Evolutionary conservation across 2,888 invertebrate species (phyloP).

Genomic region (Masnerella sp.): DNA sequence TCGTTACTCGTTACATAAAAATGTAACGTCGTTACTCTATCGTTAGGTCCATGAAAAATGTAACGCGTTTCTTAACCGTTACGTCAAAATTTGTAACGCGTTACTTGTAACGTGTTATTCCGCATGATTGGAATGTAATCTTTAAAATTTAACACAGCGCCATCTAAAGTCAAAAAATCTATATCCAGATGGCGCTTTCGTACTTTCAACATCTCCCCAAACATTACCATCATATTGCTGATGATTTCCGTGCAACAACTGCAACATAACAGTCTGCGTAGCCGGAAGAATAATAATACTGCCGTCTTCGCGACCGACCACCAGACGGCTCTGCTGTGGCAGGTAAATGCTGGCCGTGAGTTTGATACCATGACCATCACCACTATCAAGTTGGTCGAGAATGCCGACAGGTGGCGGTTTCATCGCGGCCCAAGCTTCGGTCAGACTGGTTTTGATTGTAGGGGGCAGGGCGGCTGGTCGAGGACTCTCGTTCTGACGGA

Average conservation of each 20-base stretch:
- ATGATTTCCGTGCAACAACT: conserved; percentile 91
- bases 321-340: conserved; percentile 93
- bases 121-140: too few species aligned
- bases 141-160: too few species aligned
- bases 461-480: conserved; percentile 83
- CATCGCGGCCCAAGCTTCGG: conserved; percentile 92
- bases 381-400: conserved; percentile 90
- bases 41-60: too few species aligned
- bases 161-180: too few species aligned
- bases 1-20: too few species aligned
- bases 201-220: too few species aligned
- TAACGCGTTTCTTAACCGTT: too few species aligned
- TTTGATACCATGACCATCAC: conserved; percentile 85
- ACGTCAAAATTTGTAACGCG: too few species aligned
- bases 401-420: conserved; percentile 88
- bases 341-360: conserved; percentile 96
- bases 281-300: conserved; percentile 97
- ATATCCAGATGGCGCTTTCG: too few species aligned
- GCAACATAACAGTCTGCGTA: conserved; percentile 95
- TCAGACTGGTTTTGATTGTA: conserved; percentile 88
- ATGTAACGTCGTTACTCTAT: too few species aligned
- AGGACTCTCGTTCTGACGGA: conserved; percentile 80
- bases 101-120: too few species aligned
- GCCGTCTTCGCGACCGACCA: conserved; percentile 97
- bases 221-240: conserved; percentile 89